Base-by-base conservation (phyloP, 1,140 invertebrate species). In the Frieseomelitta varia region DNA sequence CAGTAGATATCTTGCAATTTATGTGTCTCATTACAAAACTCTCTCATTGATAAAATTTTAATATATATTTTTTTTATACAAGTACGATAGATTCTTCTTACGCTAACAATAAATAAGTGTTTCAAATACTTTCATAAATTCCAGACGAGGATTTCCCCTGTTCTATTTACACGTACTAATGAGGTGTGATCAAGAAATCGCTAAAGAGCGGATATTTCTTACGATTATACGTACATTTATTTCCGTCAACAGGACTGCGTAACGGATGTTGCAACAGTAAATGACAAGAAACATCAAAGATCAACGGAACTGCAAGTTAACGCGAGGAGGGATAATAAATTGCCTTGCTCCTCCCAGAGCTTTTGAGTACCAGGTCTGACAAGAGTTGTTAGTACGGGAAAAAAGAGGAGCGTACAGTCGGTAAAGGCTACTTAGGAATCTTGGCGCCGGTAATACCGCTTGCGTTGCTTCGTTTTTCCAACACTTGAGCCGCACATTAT, bases 371-470 rank as follows among this genome's bases (percentile, higher is more conserved):
- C 51, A 30, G 39, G 51, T 51, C 69, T 67, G 82, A 80, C 76
- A 80, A 67, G 77, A 51, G 76, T 79, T 30, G 74, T 75, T 80
- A 80, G 68, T 56, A 39, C 10, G 39, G 39, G 68, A 24, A 84
- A 80, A 79, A 80, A 84, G 77, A 84, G 75, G 17, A 83, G 19
- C 65, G 39, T 15, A 24, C 3, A 4, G 58, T 47, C 58, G 27
- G 81, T 58, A 55, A 71, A 73, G 77, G 34, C 68, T 47, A 73
- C n/a, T 63, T 68, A 34, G 68, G 80, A 85, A 85, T 85, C 85
- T 85, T 85, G 85, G 85, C 85, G 85, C 85, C 84, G 56, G 80
- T 61, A 71, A 77, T 83, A 55, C 56, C 14, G 34, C 74, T 85
- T 53, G 21, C 67, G 12, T 51, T 85, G 80, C 74, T 85, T 75